These are phyloP conservation scores for Acanthochromis polyacanthus DNA, from an alignment of 2,113 vertebrate genomes.

Conservation along the genomic window DNA sequence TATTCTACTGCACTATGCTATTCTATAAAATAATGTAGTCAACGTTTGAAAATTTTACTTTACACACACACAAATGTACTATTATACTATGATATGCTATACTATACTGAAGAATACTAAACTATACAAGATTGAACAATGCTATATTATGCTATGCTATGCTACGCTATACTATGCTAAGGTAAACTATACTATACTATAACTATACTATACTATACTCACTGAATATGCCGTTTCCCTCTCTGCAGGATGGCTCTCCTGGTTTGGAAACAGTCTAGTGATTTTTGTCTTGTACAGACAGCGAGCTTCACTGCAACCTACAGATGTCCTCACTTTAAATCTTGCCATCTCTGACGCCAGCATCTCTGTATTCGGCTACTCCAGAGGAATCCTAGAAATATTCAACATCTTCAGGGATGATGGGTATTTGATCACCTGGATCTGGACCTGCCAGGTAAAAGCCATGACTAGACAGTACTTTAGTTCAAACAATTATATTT, in stretches of 20 bases:
- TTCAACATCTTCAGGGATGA: conserved; percentile 90
- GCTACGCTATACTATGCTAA: neutral
- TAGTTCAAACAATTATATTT: too few species aligned
- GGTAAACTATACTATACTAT: neutral
- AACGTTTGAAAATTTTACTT: too few species aligned
- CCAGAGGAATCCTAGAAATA: conserved; percentile 89
- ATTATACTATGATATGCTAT: neutral
- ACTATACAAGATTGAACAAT: too few species aligned
- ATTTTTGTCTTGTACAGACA: conserved; percentile 90
- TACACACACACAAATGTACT: too few species aligned
- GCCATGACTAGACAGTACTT: neutral
- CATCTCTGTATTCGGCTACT: conserved; percentile 90
- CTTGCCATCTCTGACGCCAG: conserved; percentile 89
- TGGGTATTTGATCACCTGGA: conserved; percentile 88
- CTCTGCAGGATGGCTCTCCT: conserved; percentile 88
- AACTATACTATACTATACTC: neutral
- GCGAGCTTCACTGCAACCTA: conserved; percentile 86
- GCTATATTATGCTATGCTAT: neutral
- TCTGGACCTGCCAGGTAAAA: conserved; percentile 91
- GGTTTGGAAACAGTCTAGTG: conserved; percentile 91
- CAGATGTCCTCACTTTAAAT: conserved; percentile 90
- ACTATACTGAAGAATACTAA: too few species aligned
- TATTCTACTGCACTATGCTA: too few species aligned
- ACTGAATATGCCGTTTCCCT: conserved; percentile 27
- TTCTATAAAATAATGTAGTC: too few species aligned